A percentile compares a stretch with the other conserved stretches of the same genome.
These are phyloP conservation scores for Sebastes minor DNA, from an alignment of 2,797 vertebrate species.

Conservation along the genomic window DNA sequence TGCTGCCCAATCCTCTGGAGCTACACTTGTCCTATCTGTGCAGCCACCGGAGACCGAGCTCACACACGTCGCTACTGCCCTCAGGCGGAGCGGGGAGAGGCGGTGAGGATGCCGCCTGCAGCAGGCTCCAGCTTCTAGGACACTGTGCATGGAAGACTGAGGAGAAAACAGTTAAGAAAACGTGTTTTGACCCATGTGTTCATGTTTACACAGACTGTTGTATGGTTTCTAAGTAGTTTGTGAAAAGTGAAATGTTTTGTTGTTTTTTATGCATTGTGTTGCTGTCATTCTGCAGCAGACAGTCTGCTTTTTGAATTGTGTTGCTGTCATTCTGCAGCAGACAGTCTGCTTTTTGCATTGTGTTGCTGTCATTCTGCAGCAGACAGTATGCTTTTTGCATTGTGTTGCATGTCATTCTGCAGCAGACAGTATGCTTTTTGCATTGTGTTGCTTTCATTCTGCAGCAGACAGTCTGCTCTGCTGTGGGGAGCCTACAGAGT, in stretches of 20 bases:
- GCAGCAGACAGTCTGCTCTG: background rate
- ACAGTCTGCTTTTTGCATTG: background rate
- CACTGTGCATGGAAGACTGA: background rate
- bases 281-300: background rate
- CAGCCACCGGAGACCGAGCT: conserved; percentile 83
- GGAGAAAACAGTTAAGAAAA: conserved; percentile 17
- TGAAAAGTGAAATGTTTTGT: background rate
- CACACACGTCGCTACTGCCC: conserved; percentile 90
- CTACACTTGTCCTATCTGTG: conserved; percentile 86
- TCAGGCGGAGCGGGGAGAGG: background rate
- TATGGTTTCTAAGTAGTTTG: background rate
- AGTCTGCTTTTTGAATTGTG: too few species aligned
- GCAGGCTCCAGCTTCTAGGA: too few species aligned
- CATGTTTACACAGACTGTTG: conserved; percentile 2
- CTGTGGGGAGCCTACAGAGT: background rate
- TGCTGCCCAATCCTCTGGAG: conserved; percentile 84
- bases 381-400: background rate
- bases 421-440: too few species aligned
- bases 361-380: background rate
- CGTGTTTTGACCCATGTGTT: conserved; percentile 11
- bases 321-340: background rate
- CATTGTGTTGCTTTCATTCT: too few species aligned
- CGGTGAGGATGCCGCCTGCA: background rate
- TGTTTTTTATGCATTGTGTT: background rate
- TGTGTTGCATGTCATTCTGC: background rate